Base-by-base conservation (phyloP, 2,113 vertebrate species). In the Apodemus speciosus region DNA sequence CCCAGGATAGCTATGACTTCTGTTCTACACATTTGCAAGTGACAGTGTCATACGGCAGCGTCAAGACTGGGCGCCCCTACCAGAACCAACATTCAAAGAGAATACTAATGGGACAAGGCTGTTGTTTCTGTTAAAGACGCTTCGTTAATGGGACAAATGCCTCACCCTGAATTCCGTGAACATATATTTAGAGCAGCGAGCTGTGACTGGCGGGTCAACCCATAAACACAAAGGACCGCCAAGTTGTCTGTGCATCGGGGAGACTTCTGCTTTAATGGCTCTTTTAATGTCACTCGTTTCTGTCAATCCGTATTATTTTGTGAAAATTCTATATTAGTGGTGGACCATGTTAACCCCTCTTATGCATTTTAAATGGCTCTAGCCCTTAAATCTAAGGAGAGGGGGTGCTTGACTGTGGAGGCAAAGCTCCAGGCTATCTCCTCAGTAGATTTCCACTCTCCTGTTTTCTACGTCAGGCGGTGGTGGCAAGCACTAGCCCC, bases 241-340 rank as follows among this genome's bases (percentile, higher is more conserved):
- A 10, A 83, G 64, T 60, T 18, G 30, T 35, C 95, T 93, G 49
- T 84, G 89, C 86, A 51, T 56, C 20, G 43, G 27, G 14, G 60
- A 23, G 53, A 68, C 79, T 11, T 81, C 56, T 90, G 27, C 75
- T 80, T 89, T 86, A 46, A 49, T 15, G 60, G 46, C 25, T 69
- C 92, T 76, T 0, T 35, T 89, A 91, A 18, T 75, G 58, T 87
- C 72, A 21, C 62, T 0, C 76, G 81, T 58, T 95, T 66, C 43
- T 91, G 92, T 60, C 32, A 96, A 62, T 81, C 46, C 93, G 80
- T 0, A 1, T 72, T 93, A 43, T 95, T 94, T 94, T 93, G 90
- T 68, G 21, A 73, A 88, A 71, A 11, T 53, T 30, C 38, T 73
- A 84, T 23, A 77, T 68, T 90, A 43, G 4, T 85, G 71, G 43